Evolutionary conservation across 2,113 vertebrate species (phyloP), one percentile per base, ranked within the genome.

Genomic region (Morone saxatilis): DNA sequence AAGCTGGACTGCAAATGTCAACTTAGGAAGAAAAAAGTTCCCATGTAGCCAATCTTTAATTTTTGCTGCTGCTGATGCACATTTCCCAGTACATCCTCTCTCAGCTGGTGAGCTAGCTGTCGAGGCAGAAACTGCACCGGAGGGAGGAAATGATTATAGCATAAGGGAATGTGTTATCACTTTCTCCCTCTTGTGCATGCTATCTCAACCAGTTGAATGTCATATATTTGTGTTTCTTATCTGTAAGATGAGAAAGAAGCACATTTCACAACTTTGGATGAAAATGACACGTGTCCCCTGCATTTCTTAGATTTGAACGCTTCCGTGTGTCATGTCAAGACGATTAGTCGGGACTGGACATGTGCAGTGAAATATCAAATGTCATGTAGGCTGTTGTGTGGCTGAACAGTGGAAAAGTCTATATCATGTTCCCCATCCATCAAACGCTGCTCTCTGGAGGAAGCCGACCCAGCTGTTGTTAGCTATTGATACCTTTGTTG

Each of bases 81-180:
- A 84, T 89, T 91, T 88, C 70, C 73, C 72, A 79, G 85, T 48
- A 79, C 84, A 85, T 92, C 84, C 85, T 84, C 43, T 85, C 81
- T 91, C 90, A 89, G 88, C 92, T 92, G 91, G 81, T 90, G 86
- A 86, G 77, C 79, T 78, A 31, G 88, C 84, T 88, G 88, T 91
- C 45, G 40, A 86, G 72, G 80, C 88, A 87, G 84, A 90, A 84
- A 76, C 88, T 66, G 60, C 3, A 53, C 92, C 73, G 48, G 76
- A 80, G 85, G 89, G 90, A 92, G 93, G 92, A 94, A 93, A 90
- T 94, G 91, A 93, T 91, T 88, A 54, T 61, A 91, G 90, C 91
- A 83, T 83, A 65, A 82, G 90, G 83, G 90, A 94, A 94, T 94
- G 91, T 88, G 82, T 94, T 94, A 94, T 94, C 92, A 80, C 76